Conservation (phyloP, 1,140 invertebrate species). For the Bombyx mori region DNA sequence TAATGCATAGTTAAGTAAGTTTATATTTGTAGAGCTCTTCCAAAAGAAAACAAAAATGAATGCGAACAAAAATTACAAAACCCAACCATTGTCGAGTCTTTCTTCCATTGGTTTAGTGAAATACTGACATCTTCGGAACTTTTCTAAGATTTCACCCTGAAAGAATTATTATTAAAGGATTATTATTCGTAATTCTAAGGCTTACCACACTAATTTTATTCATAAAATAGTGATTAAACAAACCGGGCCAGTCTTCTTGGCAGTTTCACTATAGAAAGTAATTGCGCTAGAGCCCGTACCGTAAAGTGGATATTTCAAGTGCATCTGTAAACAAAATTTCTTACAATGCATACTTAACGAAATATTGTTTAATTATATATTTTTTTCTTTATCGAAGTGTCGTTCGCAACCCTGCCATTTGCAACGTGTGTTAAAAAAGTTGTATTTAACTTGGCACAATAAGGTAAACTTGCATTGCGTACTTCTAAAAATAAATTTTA, state of each 20-base stretch:
- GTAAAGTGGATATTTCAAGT: constrained; percentile 60
- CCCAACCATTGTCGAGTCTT: constrained; percentile 57
- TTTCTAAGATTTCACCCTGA: constrained; percentile 63
- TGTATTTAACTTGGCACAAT: too few relatives aligned
- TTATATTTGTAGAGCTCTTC: too few relatives aligned
- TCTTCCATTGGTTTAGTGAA: constrained; percentile 64
- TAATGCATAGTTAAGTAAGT: too few relatives aligned
- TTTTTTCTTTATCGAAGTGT: too few relatives aligned
- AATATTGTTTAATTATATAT: background rate
- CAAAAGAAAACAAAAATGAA: too few relatives aligned
- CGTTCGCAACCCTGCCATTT: too few relatives aligned
- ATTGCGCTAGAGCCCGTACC: constrained; percentile 61
- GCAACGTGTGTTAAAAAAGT: too few relatives aligned
- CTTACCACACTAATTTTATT: background rate
- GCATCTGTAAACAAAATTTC: constrained; percentile 31
- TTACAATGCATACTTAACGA: background rate
- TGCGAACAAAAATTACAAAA: constrained; percentile 31
- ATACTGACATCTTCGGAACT: constrained; percentile 54
- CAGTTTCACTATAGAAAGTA: constrained; percentile 58
- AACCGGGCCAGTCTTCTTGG: constrained; percentile 54
- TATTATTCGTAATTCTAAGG: background rate
- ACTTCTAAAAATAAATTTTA: too few relatives aligned
- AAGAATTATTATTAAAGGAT: constrained; percentile 12
- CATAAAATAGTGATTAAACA: constrained; percentile 18
- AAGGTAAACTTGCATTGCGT: too few relatives aligned